Evolutionary conservation across 2,113 vertebrate species (phyloP).

Genomic region (Aegotheles bennettii): DNA sequence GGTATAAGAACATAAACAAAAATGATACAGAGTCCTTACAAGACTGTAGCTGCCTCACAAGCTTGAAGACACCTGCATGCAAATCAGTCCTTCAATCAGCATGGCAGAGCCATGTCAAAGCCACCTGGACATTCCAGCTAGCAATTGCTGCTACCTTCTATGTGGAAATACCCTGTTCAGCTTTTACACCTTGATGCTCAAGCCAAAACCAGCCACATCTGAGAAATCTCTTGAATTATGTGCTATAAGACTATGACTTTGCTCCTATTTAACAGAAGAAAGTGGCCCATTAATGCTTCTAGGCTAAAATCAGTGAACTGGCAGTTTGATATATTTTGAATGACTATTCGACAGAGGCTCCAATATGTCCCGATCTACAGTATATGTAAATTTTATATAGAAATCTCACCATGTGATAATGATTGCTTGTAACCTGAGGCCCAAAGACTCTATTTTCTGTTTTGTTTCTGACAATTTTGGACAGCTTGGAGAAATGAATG

Average conservation of each 20-base stretch:
- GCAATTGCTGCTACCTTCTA: neutral
- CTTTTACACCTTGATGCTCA: neutral
- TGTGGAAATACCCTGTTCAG: neutral
- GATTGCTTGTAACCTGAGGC: neutral
- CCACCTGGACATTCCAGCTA: neutral
- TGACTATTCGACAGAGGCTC: neutral
- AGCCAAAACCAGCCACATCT: neutral
- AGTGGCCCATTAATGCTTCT: neutral
- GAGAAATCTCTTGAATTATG: neutral
- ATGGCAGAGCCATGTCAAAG: fast-evolving
- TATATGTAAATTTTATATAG: neutral
- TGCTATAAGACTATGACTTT: neutral
- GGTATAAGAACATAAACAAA: neutral
- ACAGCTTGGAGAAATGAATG: neutral
- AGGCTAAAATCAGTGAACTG: neutral
- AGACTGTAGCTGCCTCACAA: neutral
- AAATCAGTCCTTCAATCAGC: neutral
- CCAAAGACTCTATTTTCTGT: neutral
- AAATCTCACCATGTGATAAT: neutral
- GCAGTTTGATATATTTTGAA: neutral
- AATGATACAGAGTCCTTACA: neutral
- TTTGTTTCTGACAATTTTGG: neutral
- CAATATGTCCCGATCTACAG: neutral
- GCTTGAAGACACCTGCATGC: neutral
- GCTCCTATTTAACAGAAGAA: neutral